phyloP scores from a whole-genome alignment of 2,113 vertebrate species.

The Desmodus rotundus region DNA sequence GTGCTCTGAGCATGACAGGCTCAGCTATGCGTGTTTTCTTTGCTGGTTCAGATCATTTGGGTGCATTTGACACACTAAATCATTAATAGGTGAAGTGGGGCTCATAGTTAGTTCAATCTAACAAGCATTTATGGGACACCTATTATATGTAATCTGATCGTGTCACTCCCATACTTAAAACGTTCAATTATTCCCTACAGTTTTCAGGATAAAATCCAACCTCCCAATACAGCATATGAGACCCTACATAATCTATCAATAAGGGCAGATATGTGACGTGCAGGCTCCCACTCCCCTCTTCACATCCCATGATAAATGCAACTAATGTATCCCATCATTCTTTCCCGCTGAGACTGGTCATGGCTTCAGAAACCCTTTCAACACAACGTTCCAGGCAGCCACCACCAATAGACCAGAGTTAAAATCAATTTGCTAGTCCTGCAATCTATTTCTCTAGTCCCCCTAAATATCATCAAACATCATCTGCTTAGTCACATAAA shows the following conservation, averaged over 20 bases:
- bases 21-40: background rate
- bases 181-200: slow-evolving; percentile 1
- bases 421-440: background rate
- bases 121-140: slow-evolving; percentile 23
- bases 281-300: background rate
- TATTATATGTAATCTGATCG: slow-evolving; percentile 28
- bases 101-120: background rate
- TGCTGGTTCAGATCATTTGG: background rate
- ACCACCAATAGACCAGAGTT: background rate
- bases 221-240: background rate
- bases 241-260: background rate
- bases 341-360: background rate
- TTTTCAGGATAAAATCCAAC: slow-evolving; percentile 34
- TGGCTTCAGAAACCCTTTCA: background rate
- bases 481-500: background rate
- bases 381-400: background rate
- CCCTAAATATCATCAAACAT: background rate
- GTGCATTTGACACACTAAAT: slow-evolving; percentile 35
- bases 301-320: background rate
- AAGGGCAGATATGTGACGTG: background rate
- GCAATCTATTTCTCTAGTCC: background rate
- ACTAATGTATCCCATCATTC: background rate
- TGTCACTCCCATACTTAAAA: background rate
- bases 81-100: slow-evolving; percentile 17
- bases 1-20: background rate